Base-by-base conservation (phyloP, 2,888 invertebrate species). In the Parascotia fuliginaria region DNA sequence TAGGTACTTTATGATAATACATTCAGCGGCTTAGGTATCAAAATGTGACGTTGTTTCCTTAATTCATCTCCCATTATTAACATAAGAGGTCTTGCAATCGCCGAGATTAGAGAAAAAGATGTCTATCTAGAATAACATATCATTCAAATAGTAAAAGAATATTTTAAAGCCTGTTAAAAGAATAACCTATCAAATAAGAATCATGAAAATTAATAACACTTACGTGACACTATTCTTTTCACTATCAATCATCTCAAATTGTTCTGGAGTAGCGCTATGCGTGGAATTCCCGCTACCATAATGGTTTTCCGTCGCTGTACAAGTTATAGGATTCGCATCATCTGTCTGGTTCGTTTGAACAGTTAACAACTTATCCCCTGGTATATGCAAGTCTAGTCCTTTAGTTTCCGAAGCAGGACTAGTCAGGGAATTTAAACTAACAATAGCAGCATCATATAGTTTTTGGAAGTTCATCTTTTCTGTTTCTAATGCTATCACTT, bases 241-340 rank as follows among this genome's bases (percentile, higher is more conserved):
- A 66, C 83, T 93, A 42, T 93, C 94, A 59, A 94, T 94, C 67
- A 94, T 93, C 79, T 94, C 94, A 79, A 94, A 94, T 70, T 93
- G 93, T 62, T 94, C 94, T 0, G 94, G 94, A 0, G 94, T 94
- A 0, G 89, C 92, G 67, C 94, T 93, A 40, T 93, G 90, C 0
- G 92, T 92, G 0, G 93, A 92, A 49, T 90, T 77, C 0, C 85
- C 85, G 70, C 92, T 92, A 9, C 92, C 91, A 55, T 93, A 92
- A 60, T 92, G 91, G 59, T 92, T 92, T 52, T 92, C 92, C 1
- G 84, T 69, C 0, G 92, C 92, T 1, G 83, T 89, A 65, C 79
- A 85, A 7, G 92, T 87, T 16, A 92, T 61, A 0, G 91, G 92
- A 36, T 77, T 83, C 0, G 63, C 65, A 14, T 85, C 83, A 16